Conservation (phyloP, 2,113 vertebrate genomes). For the Solea senegalensis region DNA sequence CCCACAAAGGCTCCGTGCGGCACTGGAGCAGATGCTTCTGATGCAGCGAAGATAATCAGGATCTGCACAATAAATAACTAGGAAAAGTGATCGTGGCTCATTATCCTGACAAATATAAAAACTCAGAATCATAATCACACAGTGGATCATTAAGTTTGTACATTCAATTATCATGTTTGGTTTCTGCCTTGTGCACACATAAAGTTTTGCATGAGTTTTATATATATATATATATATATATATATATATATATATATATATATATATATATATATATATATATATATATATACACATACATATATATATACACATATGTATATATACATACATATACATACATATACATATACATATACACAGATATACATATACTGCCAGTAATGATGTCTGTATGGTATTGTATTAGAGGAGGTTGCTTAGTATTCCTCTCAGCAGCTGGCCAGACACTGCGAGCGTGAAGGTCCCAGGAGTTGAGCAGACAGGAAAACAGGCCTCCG, state of each 20-base stretch:
- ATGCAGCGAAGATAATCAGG: conserved; percentile 28
- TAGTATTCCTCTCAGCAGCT: conserved; percentile 56
- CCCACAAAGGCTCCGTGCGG: too few species aligned
- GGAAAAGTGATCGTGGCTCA: conserved; percentile 42
- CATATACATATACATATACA: too few species aligned
- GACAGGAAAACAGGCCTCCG: conserved; percentile 33
- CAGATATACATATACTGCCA: conserved; percentile 1
- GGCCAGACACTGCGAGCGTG: conserved; percentile 27
- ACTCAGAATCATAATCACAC: conserved; percentile 1
- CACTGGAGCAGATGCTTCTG: conserved; percentile 47
- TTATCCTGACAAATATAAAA: conserved; percentile 47
- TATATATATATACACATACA: too few species aligned
- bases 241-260: too few species aligned
- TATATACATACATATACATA: too few species aligned
- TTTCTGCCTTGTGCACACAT: not conserved
- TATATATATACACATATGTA: not conserved
- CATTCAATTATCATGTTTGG: conserved; percentile 23
- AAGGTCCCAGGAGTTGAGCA: conserved; percentile 49
- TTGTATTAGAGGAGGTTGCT: conserved; percentile 16
- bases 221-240: not conserved
- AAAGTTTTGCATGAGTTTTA: not conserved
- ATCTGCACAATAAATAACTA: conserved; percentile 49
- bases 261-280: too few species aligned
- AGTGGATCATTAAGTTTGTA: not conserved
- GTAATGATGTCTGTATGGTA: conserved; percentile 14